Base-by-base conservation (phyloP, 2,888 invertebrate species). In the Ectobius pallidus region DNA sequence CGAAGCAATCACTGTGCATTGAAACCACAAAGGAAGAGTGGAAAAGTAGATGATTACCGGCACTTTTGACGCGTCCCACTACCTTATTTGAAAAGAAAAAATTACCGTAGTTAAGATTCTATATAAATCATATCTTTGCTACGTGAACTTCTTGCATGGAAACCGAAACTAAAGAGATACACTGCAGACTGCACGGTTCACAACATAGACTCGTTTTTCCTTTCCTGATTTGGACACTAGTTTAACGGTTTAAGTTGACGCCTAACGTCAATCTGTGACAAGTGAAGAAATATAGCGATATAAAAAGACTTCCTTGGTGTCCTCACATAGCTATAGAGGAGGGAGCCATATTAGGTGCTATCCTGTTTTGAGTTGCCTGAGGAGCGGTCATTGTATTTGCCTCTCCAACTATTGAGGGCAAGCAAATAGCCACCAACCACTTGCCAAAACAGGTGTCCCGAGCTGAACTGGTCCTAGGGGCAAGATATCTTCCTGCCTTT, bases 371-470 rank as follows among this genome's bases (percentile, higher is more conserved):
- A 16, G 46, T 46, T 4, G 52, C 52, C 25, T 52, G 0, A 52
- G 52, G 52, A 1, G 2, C n/a, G 4, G 52, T 25, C 25, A 25
- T 52, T 25, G 52, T 52, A 14, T 14, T 52, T 25, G 52, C 39
- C 14, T 9, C 39, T 39, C 7, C 39, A 6, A 14, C 52, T 25
- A 63, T 63, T 63, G 63, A 63, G 63, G 63, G 63, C 63, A 42
- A 42, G 63, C n/a, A n/a, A n/a, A n/a, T 16, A 39, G 42, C 34
- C 18, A 39, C 39, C 22, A 34, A 63, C 42, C 22, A 42, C 22
- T 34, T 63, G 63, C 63, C 63, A 63, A 63, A 63, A 22, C 63
- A 42, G 63, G 63, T 63, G 42, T 39, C 25, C 39, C 2, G 25
- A n/a, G n/a, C 39, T 39, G 6, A 14, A 20, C 25, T 52, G 22